phyloP scores from a whole-genome alignment of 2,888 invertebrate species.

The Cephus pygmeus region DNA sequence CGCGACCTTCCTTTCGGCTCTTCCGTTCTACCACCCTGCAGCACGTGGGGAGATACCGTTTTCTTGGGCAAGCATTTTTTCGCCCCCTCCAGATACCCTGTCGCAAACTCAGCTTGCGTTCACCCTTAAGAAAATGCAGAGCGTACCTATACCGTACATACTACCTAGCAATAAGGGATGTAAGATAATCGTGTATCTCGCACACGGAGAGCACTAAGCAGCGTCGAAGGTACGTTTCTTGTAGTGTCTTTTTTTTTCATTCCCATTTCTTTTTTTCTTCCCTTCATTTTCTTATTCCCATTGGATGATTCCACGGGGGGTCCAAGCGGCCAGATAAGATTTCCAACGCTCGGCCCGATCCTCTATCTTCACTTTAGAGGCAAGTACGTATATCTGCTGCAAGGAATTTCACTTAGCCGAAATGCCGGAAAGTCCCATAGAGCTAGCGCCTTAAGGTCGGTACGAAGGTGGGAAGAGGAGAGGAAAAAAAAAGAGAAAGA shows the following conservation, averaged over 20 bases:
- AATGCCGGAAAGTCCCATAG: not conserved
- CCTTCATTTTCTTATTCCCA: constrained; percentile 11
- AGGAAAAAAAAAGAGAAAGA: not conserved
- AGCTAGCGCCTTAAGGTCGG: not conserved
- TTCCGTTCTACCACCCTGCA: not conserved
- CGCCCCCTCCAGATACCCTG: not conserved
- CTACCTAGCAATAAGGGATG: not conserved
- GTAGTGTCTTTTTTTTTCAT: constrained; percentile 5
- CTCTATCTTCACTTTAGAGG: not conserved
- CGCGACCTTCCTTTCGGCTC: not conserved
- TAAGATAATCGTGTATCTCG: not conserved
- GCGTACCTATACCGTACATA: not conserved
- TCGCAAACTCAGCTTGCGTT: not conserved
- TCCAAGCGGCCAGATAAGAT: not conserved
- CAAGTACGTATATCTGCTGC: not conserved
- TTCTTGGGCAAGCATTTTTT: not conserved
- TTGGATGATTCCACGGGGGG: not conserved
- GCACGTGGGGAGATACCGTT: not conserved
- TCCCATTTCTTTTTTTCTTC: constrained; percentile 12
- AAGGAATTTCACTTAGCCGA: not conserved
- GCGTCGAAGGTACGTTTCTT: not conserved
- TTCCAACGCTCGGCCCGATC: not conserved
- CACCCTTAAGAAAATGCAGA: not conserved
- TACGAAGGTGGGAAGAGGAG: not conserved
- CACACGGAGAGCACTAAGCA: not conserved